Evolutionary conservation across 2,113 vertebrate species (phyloP).

Genomic region (Cebus imitator): DNA sequence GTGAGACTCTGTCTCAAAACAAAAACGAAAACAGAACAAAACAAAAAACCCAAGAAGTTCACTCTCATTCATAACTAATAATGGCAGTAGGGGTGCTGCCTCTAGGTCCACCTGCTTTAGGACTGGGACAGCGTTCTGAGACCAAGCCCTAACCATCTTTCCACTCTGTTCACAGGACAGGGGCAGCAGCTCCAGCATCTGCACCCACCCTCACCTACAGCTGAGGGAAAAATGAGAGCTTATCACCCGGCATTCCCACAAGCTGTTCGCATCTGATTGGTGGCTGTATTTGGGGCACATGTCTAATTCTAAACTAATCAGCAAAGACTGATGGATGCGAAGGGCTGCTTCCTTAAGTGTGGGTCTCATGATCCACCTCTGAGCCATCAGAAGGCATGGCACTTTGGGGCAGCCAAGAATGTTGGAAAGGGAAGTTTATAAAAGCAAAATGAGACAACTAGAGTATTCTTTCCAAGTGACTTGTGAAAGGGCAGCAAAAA

Average conservation of each 20-base stretch:
- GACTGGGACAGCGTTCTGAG: neutral
- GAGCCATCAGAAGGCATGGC: neutral
- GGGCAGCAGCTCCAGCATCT: neutral
- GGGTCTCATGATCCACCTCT: neutral
- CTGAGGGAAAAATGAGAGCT: accelerated
- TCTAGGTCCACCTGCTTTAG: neutral
- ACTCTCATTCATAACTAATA: accelerated
- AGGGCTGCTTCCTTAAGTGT: neutral
- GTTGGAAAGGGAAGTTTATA: neutral
- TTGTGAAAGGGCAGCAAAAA: neutral
- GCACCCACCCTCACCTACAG: neutral
- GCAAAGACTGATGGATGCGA: neutral
- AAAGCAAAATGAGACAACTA: neutral
- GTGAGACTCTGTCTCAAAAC: no score
- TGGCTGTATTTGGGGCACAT: neutral
- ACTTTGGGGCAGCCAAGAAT: neutral
- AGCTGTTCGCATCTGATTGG: neutral
- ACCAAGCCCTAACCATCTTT: neutral
- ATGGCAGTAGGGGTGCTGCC: accelerated
- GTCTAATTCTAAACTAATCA: neutral
- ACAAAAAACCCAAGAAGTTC: no score
- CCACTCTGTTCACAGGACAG: neutral
- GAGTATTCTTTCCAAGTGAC: neutral
- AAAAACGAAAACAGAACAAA: no score
- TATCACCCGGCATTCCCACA: neutral